Evolutionary conservation across 2,888 invertebrate genomes (phyloP), one percentile per base, ranked within the genome.

Genomic region (Punctoribates punctum): DNA sequence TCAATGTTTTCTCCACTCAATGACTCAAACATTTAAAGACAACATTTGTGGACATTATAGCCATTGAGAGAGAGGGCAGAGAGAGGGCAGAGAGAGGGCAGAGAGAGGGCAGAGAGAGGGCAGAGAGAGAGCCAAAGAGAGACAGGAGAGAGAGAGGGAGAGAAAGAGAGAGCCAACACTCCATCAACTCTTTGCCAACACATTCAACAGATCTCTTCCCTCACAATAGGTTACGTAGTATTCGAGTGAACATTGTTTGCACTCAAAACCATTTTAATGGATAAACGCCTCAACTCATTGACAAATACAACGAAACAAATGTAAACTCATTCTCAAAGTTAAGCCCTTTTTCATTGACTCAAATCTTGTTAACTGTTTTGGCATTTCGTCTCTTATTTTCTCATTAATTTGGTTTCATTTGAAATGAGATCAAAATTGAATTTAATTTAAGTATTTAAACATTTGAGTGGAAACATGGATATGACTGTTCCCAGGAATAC

Each of bases 401-500:
- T 9, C 17, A 17, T 48, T 48, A 17, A 42, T 42, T 42, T 42
- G 13, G 6, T 9, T 9, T 9, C 42, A 42, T 42, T 42, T 42
- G 42, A 42, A 42, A 42, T 42, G 42, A 42, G 13, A 42, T 42
- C 42, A 6, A 54, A 54, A 11, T 46, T 8, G 15, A 46, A 46
- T 46, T 15, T 46, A 46, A 46, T 46, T 46, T 8, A 46, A 11
- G 46, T 46, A 54, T 54, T 11, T 54, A 13, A 54, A 13, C 20
- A n/a, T 54, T 8, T 54, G 57, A 23, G 6, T 23, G 23, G 5
- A 54, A 8, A 13, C 5, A 51, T 73, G 34, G 74, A 74, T 38
- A 74, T 74, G 74, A 46, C 75, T 34, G 46, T 60, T 5, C 34
- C 48, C 9, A 29, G 60, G 25, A 60, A 67, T 25, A 25, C 20